These are phyloP conservation scores for Diadophis punctatus DNA, from an alignment of 2,113 vertebrate species.

Conservation along the genomic window DNA sequence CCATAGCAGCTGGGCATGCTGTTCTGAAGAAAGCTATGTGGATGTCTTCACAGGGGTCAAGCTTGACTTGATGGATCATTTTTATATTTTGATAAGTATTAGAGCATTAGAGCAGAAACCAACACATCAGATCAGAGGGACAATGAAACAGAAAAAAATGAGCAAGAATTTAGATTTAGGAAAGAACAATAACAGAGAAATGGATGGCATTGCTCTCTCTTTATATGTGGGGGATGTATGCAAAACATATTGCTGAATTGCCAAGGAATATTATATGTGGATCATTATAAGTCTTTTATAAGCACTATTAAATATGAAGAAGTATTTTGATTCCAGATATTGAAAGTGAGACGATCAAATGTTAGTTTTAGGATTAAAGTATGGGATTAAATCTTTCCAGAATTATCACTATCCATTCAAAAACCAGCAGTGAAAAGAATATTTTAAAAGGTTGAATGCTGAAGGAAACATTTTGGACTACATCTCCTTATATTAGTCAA, in stretches of 20 bases:
- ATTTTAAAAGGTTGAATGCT: neutral
- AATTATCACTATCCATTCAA: neutral
- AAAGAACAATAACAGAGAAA: neutral
- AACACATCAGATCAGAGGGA: neutral
- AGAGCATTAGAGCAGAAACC: neutral
- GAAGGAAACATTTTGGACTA: neutral
- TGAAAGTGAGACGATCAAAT: neutral
- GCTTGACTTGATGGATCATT: neutral
- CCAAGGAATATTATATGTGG: neutral
- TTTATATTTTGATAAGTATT: neutral
- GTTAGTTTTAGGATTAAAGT: neutral
- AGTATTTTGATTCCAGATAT: neutral
- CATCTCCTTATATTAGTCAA: neutral
- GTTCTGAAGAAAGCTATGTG: neutral
- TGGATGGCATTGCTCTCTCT: neutral
- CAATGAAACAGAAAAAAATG: neutral
- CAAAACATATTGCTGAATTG: neutral
- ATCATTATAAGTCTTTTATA: neutral
- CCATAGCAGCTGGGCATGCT: too few relatives aligned
- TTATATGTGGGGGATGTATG: neutral
- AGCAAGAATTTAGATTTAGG: neutral
- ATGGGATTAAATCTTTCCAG: neutral
- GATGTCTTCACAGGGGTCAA: neutral
- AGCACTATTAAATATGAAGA: neutral
- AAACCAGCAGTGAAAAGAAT: neutral